Percentiles rank a stretch among this genome's conserved stretches.
These are phyloP conservation scores for Centropristis striata DNA, from an alignment of 2,113 vertebrate species.

Conservation along the genomic window DNA sequence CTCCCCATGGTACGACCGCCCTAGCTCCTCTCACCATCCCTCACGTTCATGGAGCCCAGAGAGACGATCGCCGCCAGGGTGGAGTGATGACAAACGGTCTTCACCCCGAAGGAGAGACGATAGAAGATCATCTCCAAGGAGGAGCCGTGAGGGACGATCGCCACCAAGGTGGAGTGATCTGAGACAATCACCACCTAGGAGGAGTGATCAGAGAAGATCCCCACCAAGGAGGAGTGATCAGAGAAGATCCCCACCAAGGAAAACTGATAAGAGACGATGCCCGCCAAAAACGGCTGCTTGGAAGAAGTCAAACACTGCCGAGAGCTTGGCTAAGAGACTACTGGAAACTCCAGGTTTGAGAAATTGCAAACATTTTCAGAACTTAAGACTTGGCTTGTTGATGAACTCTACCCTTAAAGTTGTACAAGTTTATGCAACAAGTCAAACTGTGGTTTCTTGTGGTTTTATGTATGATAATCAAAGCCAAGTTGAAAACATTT, in stretches of 20 bases:
- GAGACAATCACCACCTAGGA: neutral
- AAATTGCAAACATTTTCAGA: neutral
- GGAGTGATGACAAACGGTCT: too few relatives aligned
- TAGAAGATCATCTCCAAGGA: neutral
- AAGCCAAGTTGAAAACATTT: neutral
- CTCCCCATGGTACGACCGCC: neutral
- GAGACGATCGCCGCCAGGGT: neutral
- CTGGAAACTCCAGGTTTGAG: slow-evolving; percentile 69
- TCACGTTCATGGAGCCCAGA: slow-evolving; percentile 44
- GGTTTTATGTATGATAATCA: neutral
- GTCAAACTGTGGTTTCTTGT: neutral
- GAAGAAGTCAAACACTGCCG: slow-evolving; percentile 10
- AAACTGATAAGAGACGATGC: neutral
- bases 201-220: neutral
- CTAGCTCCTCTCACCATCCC: neutral
- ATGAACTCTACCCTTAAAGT: neutral
- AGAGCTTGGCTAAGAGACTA: slow-evolving; percentile 60
- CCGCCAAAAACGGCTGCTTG: neutral
- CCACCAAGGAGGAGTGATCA: neutral
- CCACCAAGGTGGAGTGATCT: neutral
- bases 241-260: neutral
- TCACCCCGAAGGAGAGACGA: neutral
- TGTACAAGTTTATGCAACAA: neutral
- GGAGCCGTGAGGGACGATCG: neutral
- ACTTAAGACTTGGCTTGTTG: neutral